These are phyloP conservation scores for Erebia ligea DNA, from an alignment of 2,888 invertebrate genomes.

Conservation along the genomic window DNA sequence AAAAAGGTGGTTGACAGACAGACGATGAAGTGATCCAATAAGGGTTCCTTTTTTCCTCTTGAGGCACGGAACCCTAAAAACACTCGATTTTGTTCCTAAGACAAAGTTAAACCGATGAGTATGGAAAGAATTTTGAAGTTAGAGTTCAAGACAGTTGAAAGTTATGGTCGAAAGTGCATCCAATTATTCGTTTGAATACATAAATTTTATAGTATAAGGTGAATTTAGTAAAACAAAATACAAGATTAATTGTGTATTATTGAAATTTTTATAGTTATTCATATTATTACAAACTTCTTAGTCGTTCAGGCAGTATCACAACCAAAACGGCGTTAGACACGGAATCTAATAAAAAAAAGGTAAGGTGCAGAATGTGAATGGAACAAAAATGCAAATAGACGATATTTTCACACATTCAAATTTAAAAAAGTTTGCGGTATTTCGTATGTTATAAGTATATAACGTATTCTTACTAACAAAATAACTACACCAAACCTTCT, in stretches of 20 bases:
- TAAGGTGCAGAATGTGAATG: conserved; percentile 22
- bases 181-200: too few species aligned
- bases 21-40: too few species aligned
- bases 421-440: background rate
- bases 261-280: conserved; percentile 40
- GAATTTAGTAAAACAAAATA: conserved; percentile 2
- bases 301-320: conserved; percentile 64
- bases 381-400: background rate
- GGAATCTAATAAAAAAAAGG: conserved; percentile 18
- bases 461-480: background rate
- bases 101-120: too few species aligned
- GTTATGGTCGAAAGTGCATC: too few species aligned
- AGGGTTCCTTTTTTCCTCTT: too few species aligned
- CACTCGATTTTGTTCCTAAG: too few species aligned
- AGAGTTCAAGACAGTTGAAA: too few species aligned
- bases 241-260: conserved; percentile 34
- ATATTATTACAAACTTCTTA: conserved; percentile 53
- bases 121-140: too few species aligned
- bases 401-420: conserved; percentile 1
- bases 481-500: background rate
- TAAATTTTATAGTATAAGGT: too few species aligned
- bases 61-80: too few species aligned
- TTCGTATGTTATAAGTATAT: background rate
- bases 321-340: conserved; percentile 54
- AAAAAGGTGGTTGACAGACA: too few species aligned